A percentile compares a stretch with the other conserved stretches of the same genome.
phyloP scores from a whole-genome alignment of 2,888 invertebrate species.

The Chymomyza procnemis region DNA sequence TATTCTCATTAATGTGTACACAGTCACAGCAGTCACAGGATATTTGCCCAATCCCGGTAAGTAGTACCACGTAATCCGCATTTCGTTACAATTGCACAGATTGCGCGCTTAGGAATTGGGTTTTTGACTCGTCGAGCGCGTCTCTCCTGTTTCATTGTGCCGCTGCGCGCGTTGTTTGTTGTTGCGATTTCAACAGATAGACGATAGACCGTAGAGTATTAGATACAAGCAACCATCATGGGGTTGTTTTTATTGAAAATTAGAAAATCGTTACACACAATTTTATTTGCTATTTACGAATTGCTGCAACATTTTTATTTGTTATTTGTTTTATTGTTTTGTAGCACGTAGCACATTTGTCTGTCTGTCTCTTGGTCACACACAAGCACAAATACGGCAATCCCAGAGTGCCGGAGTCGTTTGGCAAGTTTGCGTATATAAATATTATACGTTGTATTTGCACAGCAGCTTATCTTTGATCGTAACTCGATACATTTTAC shows the following conservation, averaged over 20 bases:
- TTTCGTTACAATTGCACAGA: constrained; percentile 69
- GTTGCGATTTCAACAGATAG: constrained; percentile 73
- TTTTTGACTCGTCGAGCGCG: not conserved
- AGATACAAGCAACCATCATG: constrained; percentile 1
- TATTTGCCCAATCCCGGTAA: constrained; percentile 14
- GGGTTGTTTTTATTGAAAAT: constrained; percentile 71
- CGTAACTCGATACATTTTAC: constrained; percentile 77
- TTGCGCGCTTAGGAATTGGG: not conserved
- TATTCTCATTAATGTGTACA: constrained; percentile 77
- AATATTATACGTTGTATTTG: constrained; percentile 73
- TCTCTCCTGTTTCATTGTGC: constrained; percentile 36
- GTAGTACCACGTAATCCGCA: constrained; percentile 58
- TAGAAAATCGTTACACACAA: constrained; percentile 78
- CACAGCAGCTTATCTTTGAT: constrained; percentile 78
- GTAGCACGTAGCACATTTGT: constrained; percentile 53
- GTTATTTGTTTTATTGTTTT: constrained; percentile 55
- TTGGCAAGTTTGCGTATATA: constrained; percentile 73
- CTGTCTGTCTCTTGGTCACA: constrained; percentile 50
- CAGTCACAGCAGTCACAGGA: constrained; percentile 42
- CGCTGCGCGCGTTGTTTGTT: constrained; percentile 50
- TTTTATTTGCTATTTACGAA: constrained; percentile 49
- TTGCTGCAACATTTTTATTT: constrained; percentile 4
- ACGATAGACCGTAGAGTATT: constrained; percentile 21
- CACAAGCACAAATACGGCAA: no score
- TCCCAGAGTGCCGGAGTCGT: constrained; percentile 38